phyloP scores from a whole-genome alignment of 2,113 vertebrate genomes.

The Galemys pyrenaicus region DNA sequence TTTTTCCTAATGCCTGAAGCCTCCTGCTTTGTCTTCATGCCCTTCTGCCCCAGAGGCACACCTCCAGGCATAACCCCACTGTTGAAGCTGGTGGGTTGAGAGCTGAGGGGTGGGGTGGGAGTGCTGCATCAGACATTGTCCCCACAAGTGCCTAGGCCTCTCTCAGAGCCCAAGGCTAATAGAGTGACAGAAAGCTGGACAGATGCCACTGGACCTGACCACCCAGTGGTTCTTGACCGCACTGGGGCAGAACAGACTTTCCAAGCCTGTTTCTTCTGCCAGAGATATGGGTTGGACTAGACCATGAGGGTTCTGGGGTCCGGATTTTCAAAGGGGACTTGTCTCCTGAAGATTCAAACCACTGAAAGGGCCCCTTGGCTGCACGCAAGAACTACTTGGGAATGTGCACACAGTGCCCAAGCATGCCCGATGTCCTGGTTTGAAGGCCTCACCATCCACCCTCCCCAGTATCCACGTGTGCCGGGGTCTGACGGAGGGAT shows the following conservation, averaged over 20 bases:
- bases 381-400: neutral
- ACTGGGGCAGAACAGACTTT: neutral
- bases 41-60: neutral
- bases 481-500: neutral
- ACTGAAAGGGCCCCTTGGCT: neutral
- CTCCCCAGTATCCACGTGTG: rapidly evolving
- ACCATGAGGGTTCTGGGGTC: neutral
- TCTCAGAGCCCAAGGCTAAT: too few species aligned
- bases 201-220: too few species aligned
- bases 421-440: neutral
- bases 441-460: neutral
- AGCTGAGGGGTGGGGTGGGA: neutral
- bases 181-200: neutral
- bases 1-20: neutral
- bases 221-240: neutral
- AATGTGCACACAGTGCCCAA: neutral
- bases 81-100: neutral
- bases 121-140: too few species aligned
- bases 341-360: neutral
- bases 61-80: too few species aligned
- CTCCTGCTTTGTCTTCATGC: neutral
- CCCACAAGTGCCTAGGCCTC: neutral
- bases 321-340: neutral
- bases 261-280: neutral
- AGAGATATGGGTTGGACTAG: neutral